Conservation (phyloP, 2,888 invertebrate genomes). For the Cheilosia urbana region DNA sequence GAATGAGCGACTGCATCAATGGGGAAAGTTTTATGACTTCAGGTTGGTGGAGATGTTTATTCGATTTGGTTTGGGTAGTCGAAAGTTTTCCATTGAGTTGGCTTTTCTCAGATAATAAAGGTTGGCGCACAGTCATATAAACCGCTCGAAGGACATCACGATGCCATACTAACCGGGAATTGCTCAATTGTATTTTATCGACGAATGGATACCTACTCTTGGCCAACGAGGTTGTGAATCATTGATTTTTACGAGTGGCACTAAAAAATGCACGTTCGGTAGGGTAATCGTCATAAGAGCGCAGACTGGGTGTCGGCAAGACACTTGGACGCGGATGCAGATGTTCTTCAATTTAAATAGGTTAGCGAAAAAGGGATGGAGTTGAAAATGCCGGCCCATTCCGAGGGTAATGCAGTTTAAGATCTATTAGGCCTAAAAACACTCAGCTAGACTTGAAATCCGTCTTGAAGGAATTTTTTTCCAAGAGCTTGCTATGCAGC, state of each 20-base stretch:
- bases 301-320: constrained; percentile 4
- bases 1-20: constrained; percentile 10
- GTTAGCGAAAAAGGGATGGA: no score
- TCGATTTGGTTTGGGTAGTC: neutral
- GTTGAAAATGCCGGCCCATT: no score
- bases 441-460: no score
- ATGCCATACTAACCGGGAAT: neutral
- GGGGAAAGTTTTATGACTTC: constrained; percentile 25
- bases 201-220: neutral
- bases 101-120: neutral
- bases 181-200: neutral
- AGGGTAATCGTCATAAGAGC: neutral
- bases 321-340: no score
- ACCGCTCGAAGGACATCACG: constrained; percentile 5
- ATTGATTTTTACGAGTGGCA: constrained; percentile 1
- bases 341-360: no score
- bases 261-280: neutral
- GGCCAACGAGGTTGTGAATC: constrained; percentile 13
- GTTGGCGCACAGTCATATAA: constrained; percentile 10
- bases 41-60: neutral
- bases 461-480: no score
- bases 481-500: no score
- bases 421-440: no score
- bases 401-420: no score
- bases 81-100: neutral